phyloP scores from a whole-genome alignment of 2,113 vertebrate genomes.

The Dipodomys merriami region DNA sequence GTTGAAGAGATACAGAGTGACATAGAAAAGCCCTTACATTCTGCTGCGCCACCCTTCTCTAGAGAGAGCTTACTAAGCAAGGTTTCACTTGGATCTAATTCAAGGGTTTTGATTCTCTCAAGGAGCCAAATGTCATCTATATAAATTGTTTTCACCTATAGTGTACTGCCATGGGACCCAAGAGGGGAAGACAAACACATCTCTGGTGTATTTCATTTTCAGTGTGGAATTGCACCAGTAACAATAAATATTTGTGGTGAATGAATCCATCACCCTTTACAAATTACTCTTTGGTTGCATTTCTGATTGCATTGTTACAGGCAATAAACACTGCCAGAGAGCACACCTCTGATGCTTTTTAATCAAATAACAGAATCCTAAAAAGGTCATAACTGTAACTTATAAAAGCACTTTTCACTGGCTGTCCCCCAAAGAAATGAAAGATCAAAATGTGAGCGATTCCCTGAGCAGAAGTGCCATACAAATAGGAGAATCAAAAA shows the following conservation, averaged over 20 bases:
- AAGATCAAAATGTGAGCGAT: slow-evolving; percentile 25
- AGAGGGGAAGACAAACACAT: slow-evolving; percentile 33
- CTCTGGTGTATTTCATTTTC: slow-evolving; percentile 60
- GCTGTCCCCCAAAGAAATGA: slow-evolving; percentile 61
- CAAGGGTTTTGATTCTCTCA: slow-evolving; percentile 8
- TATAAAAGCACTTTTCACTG: slow-evolving; percentile 61
- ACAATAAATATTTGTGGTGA: slow-evolving; percentile 65
- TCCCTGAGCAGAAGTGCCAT: slow-evolving; percentile 38
- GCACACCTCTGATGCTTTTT: slow-evolving; percentile 63
- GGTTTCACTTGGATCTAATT: slow-evolving; percentile 43
- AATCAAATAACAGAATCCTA: slow-evolving; percentile 65
- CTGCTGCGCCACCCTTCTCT: neutral
- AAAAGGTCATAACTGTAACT: slow-evolving; percentile 80
- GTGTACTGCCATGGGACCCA: neutral
- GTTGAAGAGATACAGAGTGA: neutral
- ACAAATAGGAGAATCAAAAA: slow-evolving; percentile 54
- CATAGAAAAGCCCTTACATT: neutral
- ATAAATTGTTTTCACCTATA: slow-evolving; percentile 56
- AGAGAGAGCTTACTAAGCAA: neutral
- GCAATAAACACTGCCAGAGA: slow-evolving; percentile 61
- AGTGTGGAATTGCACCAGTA: slow-evolving; percentile 28
- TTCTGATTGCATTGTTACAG: slow-evolving; percentile 59
- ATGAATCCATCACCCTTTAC: slow-evolving; percentile 62
- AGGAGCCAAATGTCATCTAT: slow-evolving; percentile 37
- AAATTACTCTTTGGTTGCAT: slow-evolving; percentile 65